phyloP scores from a whole-genome alignment of 2,888 invertebrate genomes.

The Galerucella nymphaeae region DNA sequence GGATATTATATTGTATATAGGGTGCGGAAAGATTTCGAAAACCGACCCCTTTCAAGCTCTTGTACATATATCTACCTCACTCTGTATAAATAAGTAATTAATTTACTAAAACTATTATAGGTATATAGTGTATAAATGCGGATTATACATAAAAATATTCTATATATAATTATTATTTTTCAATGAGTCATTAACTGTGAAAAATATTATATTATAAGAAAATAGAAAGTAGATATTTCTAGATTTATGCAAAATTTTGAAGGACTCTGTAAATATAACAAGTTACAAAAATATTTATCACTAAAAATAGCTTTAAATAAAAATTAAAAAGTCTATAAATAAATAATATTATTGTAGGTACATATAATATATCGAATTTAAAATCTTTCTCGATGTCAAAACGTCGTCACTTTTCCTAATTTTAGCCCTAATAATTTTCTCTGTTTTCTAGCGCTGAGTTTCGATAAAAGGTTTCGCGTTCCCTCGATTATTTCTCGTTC shows the following conservation, averaged over 20 bases:
- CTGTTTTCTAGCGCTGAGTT: conserved; percentile 77
- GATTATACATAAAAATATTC: not conserved
- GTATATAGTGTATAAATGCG: not conserved
- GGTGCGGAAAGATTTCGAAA: too few species aligned
- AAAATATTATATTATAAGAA: too few species aligned
- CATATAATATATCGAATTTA: conserved; percentile 14
- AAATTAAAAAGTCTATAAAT: not conserved
- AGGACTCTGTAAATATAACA: too few species aligned
- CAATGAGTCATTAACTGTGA: too few species aligned
- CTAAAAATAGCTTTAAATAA: not conserved
- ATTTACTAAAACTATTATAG: not conserved
- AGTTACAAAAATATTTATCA: too few species aligned
- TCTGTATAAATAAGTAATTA: not conserved
- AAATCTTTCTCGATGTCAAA: conserved; percentile 64
- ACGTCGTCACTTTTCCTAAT: conserved; percentile 78
- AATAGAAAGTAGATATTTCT: too few species aligned
- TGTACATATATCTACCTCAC: too few species aligned
- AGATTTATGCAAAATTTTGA: too few species aligned
- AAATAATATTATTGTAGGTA: conserved; percentile 1
- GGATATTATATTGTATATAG: not conserved
- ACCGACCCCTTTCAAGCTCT: too few species aligned
- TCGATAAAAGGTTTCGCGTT: conserved; percentile 74
- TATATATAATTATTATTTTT: not conserved
- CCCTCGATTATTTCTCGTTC: conserved; percentile 75
- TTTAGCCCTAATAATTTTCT: conserved; percentile 76